A percentile compares a stretch with the other conserved stretches of the same genome.
Conservation (phyloP, 2,797 vertebrate species). For the Notoglanidium macrostoma region DNA sequence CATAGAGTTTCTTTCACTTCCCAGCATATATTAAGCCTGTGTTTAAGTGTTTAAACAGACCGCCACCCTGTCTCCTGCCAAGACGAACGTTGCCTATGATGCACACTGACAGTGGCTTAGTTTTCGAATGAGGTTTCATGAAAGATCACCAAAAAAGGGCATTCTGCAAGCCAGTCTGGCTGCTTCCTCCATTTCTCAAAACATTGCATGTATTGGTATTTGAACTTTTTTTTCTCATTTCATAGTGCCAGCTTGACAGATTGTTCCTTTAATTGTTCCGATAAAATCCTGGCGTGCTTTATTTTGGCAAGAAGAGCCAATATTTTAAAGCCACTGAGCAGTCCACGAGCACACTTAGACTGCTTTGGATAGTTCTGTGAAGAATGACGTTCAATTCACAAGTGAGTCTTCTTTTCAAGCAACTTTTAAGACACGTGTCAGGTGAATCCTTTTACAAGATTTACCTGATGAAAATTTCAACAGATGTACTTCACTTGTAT, state of each 20-base stretch:
- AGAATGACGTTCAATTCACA: slow-evolving; percentile 6
- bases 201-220: slow-evolving; percentile 78
- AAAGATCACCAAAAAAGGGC: slow-evolving; percentile 89
- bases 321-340: slow-evolving; percentile 72
- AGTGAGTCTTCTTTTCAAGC: neutral
- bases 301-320: slow-evolving; percentile 52
- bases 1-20: slow-evolving; percentile 30
- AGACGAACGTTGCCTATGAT: slow-evolving; percentile 89
- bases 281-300: slow-evolving; percentile 81
- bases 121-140: slow-evolving; percentile 80
- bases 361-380: slow-evolving; percentile 13
- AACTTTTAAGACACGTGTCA: neutral
- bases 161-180: slow-evolving; percentile 80
- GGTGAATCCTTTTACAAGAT: neutral
- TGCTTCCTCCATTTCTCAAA: slow-evolving; percentile 74
- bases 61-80: slow-evolving; percentile 55
- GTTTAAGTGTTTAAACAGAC: slow-evolving; percentile 57
- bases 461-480: neutral
- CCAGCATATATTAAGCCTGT: slow-evolving; percentile 42
- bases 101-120: slow-evolving; percentile 84
- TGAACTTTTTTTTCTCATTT: slow-evolving; percentile 34
- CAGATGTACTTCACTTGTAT: neutral
- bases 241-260: slow-evolving; percentile 65
- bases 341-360: slow-evolving; percentile 44
- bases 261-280: slow-evolving; percentile 78